Conservation (phyloP, 2,113 vertebrate genomes). For the Zosterops pallidus region DNA sequence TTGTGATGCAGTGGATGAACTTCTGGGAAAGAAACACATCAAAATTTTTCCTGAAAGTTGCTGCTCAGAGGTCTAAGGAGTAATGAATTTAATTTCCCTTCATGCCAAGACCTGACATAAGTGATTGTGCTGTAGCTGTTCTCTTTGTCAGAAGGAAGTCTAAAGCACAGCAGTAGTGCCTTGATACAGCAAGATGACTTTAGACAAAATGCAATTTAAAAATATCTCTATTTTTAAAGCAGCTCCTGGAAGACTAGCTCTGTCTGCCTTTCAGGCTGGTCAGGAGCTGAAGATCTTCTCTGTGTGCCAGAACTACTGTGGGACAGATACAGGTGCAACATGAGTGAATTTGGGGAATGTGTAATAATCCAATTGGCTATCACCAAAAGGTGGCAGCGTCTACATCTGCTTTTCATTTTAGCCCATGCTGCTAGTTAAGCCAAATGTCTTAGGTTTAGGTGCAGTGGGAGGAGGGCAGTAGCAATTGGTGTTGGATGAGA, state of each 20-base stretch:
- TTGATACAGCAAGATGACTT: background rate
- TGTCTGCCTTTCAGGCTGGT: background rate
- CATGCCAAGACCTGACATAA: background rate
- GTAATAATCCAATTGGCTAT: background rate
- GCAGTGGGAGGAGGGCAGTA: background rate
- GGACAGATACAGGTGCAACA: background rate
- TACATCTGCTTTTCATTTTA: slow-evolving; percentile 29
- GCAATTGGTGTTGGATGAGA: background rate
- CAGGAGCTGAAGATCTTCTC: background rate
- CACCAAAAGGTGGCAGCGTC: slow-evolving; percentile 61
- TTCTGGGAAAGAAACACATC: background rate
- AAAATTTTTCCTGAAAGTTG: background rate
- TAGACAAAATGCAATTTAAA: background rate
- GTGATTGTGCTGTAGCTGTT: background rate
- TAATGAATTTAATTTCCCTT: background rate
- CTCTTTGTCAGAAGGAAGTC: background rate
- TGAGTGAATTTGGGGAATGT: background rate
- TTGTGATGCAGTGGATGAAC: background rate
- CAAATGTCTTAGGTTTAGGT: background rate
- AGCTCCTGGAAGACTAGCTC: background rate
- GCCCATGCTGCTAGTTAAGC: background rate
- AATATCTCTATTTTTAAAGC: background rate
- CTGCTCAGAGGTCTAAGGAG: background rate
- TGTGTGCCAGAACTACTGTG: background rate
- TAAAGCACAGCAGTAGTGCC: background rate